Evolutionary conservation across 2,888 invertebrate species (phyloP).

Genomic region (Polydesmus complanatus): DNA sequence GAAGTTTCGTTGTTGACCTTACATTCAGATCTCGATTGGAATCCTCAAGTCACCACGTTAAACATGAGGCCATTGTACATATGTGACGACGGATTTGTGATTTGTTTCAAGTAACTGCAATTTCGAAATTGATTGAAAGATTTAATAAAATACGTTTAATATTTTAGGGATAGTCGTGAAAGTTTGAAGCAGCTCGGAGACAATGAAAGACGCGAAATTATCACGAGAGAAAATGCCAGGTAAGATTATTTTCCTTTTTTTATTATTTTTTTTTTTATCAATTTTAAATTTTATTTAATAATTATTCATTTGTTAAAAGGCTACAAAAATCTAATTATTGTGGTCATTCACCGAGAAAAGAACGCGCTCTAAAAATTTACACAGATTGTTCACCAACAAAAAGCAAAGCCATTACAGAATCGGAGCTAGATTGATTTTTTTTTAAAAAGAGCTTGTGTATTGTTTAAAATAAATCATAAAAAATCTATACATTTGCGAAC

Average conservation of each 20-base stretch:
- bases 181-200: conserved; percentile 42
- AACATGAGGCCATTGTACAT: conserved; percentile 44
- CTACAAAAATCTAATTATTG: conserved; percentile 19
- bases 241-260: conserved; percentile 34
- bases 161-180: conserved; percentile 46
- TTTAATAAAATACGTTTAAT: neutral
- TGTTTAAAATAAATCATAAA: no score
- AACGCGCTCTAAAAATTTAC: conserved; percentile 57
- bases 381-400: conserved; percentile 37
- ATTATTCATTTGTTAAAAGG: conserved; percentile 18
- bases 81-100: conserved; percentile 46
- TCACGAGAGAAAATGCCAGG: conserved; percentile 42
- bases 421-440: conserved; percentile 4
- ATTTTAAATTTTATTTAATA: no score
- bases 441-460: no score
- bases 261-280: neutral
- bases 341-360: conserved; percentile 45
- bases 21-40: conserved; percentile 48
- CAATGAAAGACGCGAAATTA: conserved; percentile 48
- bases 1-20: conserved; percentile 47
- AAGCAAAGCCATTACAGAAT: conserved; percentile 8
- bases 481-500: no score
- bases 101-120: conserved; percentile 48
- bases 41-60: conserved; percentile 38
- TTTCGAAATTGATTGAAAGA: neutral